Conservation (phyloP, 1,140 invertebrate species). For the Halotydeus destructor region DNA sequence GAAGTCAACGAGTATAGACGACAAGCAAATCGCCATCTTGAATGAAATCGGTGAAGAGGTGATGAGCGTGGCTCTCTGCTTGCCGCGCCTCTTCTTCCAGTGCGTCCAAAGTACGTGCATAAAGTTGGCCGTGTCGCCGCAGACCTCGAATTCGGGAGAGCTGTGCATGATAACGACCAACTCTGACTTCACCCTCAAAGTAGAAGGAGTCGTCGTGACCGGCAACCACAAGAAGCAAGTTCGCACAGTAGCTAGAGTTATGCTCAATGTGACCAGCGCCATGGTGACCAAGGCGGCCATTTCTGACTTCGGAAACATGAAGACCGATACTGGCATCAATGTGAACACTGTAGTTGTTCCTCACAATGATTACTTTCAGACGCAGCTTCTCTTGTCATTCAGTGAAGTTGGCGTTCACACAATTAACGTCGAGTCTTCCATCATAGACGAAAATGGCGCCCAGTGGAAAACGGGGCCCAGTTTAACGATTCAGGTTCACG, state of each 20-base stretch:
- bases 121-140: conserved; percentile 54
- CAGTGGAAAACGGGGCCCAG: conserved; percentile 52
- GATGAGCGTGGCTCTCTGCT: conserved; percentile 39
- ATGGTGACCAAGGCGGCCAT: conserved; percentile 26
- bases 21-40: conserved; percentile 38
- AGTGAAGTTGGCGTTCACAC: conserved; percentile 28
- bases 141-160: conserved; percentile 49
- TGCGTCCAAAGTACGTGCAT: conserved; percentile 56
- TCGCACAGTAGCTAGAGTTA: conserved; percentile 42
- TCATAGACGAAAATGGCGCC: conserved; percentile 44
- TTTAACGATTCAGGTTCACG: conserved; percentile 9
- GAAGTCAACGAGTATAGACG: neutral
- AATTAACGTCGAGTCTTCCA: conserved; percentile 43
- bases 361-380: conserved; percentile 55
- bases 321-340: conserved; percentile 24
- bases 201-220: conserved; percentile 50
- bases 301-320: neutral
- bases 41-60: conserved; percentile 41
- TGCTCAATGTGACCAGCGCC: conserved; percentile 42
- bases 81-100: conserved; percentile 73
- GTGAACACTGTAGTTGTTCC: conserved; percentile 43
- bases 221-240: conserved; percentile 23
- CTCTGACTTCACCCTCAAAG: conserved; percentile 55
- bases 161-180: conserved; percentile 45
- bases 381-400: conserved; percentile 45